Percentiles rank a stretch among this genome's conserved stretches.
Conservation (phyloP, 2,113 vertebrate genomes). For the Agapornis roseicollis region DNA sequence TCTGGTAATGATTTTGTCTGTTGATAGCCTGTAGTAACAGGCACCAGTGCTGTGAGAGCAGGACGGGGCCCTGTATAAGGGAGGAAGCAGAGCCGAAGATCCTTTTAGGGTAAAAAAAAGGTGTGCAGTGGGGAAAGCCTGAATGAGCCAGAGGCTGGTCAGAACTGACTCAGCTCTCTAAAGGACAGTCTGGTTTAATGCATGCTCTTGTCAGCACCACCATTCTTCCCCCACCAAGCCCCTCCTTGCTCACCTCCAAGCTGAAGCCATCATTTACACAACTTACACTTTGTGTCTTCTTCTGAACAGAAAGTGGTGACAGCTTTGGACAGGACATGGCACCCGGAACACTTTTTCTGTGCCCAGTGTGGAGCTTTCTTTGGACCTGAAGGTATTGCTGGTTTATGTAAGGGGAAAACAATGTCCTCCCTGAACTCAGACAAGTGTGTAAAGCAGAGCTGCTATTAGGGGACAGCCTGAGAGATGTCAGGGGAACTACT, state of each 20-base stretch:
- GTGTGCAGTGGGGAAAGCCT: background rate
- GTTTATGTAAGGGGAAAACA: background rate
- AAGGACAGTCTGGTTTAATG: constrained; percentile 1
- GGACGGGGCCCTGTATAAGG: background rate
- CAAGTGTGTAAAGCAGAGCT: background rate
- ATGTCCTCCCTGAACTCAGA: background rate
- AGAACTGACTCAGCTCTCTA: background rate
- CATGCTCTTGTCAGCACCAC: background rate
- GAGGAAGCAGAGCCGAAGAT: background rate
- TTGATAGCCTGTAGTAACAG: background rate
- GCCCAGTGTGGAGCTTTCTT: constrained; percentile 98
- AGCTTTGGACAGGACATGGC: constrained; percentile 95
- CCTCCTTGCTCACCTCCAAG: background rate
- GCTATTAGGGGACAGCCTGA: background rate
- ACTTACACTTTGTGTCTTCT: background rate
- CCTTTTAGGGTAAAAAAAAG: constrained; percentile 39
- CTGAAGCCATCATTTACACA: background rate
- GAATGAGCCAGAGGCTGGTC: background rate
- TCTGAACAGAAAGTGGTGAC: constrained; percentile 94
- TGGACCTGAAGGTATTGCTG: constrained; percentile 87
- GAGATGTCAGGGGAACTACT: background rate
- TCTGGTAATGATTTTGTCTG: background rate
- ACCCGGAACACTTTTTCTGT: constrained; percentile 98
- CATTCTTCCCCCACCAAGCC: background rate
- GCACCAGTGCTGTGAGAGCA: background rate